Evolutionary conservation across 2,888 invertebrate genomes (phyloP).

Genomic region (Prosapia bicincta): DNA sequence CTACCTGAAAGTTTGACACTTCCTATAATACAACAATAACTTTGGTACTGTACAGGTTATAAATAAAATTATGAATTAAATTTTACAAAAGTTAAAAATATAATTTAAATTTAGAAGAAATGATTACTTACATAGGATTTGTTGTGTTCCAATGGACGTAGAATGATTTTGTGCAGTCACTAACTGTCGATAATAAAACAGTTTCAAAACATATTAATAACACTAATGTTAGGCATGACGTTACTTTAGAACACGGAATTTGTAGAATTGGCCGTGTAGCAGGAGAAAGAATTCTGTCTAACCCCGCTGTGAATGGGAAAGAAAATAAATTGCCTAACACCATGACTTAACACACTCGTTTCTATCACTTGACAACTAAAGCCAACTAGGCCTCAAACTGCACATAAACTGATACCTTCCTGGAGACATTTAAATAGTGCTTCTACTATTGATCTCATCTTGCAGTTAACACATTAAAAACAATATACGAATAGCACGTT

Average conservation of each 20-base stretch:
- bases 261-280: slow-evolving; percentile 37
- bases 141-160: slow-evolving; percentile 90
- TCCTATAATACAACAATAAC: neutral
- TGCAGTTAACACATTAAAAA: slow-evolving; percentile 16
- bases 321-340: slow-evolving; percentile 39
- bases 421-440: slow-evolving; percentile 23
- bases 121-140: slow-evolving; percentile 69
- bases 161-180: slow-evolving; percentile 78
- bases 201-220: slow-evolving; percentile 56
- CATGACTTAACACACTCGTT: slow-evolving; percentile 32
- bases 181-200: slow-evolving; percentile 55
- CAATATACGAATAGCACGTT: slow-evolving; percentile 15
- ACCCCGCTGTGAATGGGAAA: slow-evolving; percentile 36
- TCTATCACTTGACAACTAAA: slow-evolving; percentile 16
- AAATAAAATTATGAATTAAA: neutral
- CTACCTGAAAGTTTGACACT: neutral
- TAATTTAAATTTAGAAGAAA: neutral
- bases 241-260: slow-evolving; percentile 43
- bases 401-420: slow-evolving; percentile 18
- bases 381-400: slow-evolving; percentile 10
- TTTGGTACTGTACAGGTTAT: neutral
- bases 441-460: slow-evolving; percentile 31
- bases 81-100: neutral
- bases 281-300: slow-evolving; percentile 36
- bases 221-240: slow-evolving; percentile 54